Conservation (phyloP, 2,888 invertebrate genomes). For the Leptopilina syphax region DNA sequence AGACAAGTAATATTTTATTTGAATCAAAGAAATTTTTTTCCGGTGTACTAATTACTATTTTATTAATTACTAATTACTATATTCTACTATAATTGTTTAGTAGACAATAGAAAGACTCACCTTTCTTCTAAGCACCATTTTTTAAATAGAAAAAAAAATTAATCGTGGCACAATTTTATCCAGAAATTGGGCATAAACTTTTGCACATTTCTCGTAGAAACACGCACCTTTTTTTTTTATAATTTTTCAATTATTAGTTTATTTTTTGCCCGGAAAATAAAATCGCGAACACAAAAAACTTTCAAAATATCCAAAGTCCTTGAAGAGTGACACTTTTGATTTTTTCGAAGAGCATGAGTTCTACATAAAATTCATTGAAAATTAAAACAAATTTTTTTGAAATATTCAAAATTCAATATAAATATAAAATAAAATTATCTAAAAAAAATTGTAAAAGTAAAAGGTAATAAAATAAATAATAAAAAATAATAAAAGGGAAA, state of each 20-base stretch:
- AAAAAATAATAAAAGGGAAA: neutral
- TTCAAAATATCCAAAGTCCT: slow-evolving; percentile 5
- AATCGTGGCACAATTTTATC: slow-evolving; percentile 6
- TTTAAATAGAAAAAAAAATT: neutral
- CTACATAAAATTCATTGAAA: neutral
- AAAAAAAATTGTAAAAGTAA: too few relatives aligned
- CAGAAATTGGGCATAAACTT: slow-evolving; percentile 11
- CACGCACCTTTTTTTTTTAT: neutral
- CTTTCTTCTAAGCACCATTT: slow-evolving; percentile 37
- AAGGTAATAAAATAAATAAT: neutral
- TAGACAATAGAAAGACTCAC: neutral
- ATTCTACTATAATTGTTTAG: too few relatives aligned
- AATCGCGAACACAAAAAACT: neutral
- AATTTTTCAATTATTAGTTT: neutral
- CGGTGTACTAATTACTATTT: too few relatives aligned
- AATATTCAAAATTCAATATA: neutral
- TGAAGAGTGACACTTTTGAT: neutral
- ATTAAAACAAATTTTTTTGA: neutral
- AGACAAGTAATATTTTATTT: too few relatives aligned
- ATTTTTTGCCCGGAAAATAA: too few relatives aligned
- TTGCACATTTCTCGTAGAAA: slow-evolving; percentile 5
- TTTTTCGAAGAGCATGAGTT: neutral
- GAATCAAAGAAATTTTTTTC: too few relatives aligned
- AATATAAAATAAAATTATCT: neutral
- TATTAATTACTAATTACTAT: too few relatives aligned